Base-by-base conservation (phyloP, 2,888 invertebrate species). In the Linhomoeus sp. region DNA sequence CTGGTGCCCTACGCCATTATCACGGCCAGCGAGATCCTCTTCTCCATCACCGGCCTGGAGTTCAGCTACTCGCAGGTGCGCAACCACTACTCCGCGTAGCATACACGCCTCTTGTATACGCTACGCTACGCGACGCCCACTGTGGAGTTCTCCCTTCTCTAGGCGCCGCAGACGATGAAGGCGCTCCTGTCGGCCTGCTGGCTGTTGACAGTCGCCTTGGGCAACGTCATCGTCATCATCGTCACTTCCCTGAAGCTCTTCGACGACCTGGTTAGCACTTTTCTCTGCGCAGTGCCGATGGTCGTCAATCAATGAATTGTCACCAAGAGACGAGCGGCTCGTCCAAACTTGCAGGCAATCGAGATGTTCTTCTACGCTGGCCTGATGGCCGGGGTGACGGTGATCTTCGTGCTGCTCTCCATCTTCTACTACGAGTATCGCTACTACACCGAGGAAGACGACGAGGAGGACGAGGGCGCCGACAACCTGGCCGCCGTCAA, bases 181-280 rank as follows among this genome's bases (percentile, higher is more conserved):
- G 84, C 92, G 0, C 78, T 97, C 0, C 68, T 97, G 45, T 81
- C 82, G 65, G 85, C 92, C 0, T 76, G 79, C 5, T 94, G 88
- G 85, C 72, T 90, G 14, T 70, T 94, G 42, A 87, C 90, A 0
- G 83, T 83, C 0, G 86, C 90, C 0, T 74, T 90, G 58, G 94
- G 94, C 38, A 92, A 92, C 67, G 69, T 90, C 24, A 77, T 94
- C 49, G 88, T 92, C 1, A 79, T 90, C n/a, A 74, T 90, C 42
- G 76, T 94, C 44, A 33, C 29, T 9, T 29, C 29, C 14, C 3
- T 33, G 2, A n/a, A 39, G 17, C 7, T 38, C n/a, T 44, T 43
- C 19, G 39, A 37, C 5, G 38, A 47, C 22, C 37, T 43, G 47
- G 47, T 47, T 14, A 3, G 35, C 15, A 12, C 22, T 5, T 36